Percentiles rank a stretch among this genome's conserved stretches.
Evolutionary conservation across 2,888 invertebrate species (phyloP).

Genomic region (Ophion obscuratus): DNA sequence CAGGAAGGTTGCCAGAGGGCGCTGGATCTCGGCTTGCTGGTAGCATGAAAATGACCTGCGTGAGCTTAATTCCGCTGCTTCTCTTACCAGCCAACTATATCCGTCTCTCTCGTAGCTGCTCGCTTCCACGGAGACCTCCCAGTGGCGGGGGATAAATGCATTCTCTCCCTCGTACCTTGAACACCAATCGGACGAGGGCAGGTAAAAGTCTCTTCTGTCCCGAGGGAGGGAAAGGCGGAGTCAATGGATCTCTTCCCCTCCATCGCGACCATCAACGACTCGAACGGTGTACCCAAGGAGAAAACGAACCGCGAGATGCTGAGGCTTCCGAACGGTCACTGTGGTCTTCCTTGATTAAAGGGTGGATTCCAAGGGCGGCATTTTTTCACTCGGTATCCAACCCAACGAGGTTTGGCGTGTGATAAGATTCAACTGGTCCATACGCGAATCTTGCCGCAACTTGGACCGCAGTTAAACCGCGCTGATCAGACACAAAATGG

Average conservation of each 20-base stretch:
- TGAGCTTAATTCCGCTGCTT: conserved; percentile 9
- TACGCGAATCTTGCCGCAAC: too few relatives aligned
- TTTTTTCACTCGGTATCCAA: neutral
- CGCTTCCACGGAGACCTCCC: neutral
- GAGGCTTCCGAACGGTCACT: conserved; percentile 14
- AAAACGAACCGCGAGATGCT: conserved; percentile 26
- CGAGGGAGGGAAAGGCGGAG: conserved; percentile 40
- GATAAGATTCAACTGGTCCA: neutral
- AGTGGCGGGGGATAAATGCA: conserved; percentile 19
- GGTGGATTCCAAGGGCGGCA: neutral
- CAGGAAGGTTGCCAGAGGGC: conserved; percentile 16
- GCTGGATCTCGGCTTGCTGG: conserved; percentile 29
- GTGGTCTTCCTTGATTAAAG: neutral
- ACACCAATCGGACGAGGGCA: conserved; percentile 38
- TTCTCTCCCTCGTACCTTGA: neutral
- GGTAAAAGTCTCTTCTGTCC: conserved; percentile 13
- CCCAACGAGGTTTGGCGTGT: neutral
- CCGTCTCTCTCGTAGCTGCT: neutral
- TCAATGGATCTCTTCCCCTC: conserved; percentile 10
- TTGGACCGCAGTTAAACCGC: too few relatives aligned
- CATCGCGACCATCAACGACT: neutral
- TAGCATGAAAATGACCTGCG: conserved; percentile 36
- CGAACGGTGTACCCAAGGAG: neutral
- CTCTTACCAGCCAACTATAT: conserved; percentile 33
- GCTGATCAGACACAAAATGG: too few relatives aligned